A percentile compares a stretch with the other conserved stretches of the same genome.
phyloP scores from a whole-genome alignment of 2,113 vertebrate species.

The Sceloporus undulatus region DNA sequence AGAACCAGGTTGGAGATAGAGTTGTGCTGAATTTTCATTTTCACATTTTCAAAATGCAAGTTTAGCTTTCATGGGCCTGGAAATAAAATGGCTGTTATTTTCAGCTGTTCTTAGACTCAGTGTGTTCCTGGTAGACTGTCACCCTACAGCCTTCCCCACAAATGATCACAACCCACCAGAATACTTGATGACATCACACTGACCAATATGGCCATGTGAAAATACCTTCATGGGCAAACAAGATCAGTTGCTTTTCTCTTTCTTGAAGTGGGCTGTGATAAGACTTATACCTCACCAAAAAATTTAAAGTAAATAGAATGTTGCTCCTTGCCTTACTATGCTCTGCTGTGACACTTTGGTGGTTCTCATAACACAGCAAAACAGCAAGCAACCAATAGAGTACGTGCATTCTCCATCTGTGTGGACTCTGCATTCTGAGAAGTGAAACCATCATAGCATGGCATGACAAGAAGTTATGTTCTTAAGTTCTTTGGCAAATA shows the following conservation, averaged over 20 bases:
- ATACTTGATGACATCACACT: not conserved
- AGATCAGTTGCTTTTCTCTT: not conserved
- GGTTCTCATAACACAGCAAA: not conserved
- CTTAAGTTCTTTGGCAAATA: not conserved
- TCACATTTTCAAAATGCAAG: conserved; percentile 14
- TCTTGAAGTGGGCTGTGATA: too few species aligned
- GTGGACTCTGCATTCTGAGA: not conserved
- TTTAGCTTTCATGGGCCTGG: not conserved
- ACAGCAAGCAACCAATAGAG: not conserved
- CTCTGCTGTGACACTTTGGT: not conserved
- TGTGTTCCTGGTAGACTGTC: not conserved
- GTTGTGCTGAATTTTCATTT: not conserved
- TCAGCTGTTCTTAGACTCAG: not conserved
- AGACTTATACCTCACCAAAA: not conserved
- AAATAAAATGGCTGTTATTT: not conserved
- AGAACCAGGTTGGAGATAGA: conserved; percentile 52
- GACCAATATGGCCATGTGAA: not conserved
- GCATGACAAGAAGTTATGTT: not conserved
- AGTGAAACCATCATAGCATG: not conserved
- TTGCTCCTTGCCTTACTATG: not conserved
- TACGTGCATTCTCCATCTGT: not conserved
- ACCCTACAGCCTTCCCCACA: too few species aligned
- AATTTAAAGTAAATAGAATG: not conserved
- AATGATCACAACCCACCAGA: not conserved
- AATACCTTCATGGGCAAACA: not conserved